Conservation (phyloP, 2,113 vertebrate genomes). For the Neoarius graeffei region DNA sequence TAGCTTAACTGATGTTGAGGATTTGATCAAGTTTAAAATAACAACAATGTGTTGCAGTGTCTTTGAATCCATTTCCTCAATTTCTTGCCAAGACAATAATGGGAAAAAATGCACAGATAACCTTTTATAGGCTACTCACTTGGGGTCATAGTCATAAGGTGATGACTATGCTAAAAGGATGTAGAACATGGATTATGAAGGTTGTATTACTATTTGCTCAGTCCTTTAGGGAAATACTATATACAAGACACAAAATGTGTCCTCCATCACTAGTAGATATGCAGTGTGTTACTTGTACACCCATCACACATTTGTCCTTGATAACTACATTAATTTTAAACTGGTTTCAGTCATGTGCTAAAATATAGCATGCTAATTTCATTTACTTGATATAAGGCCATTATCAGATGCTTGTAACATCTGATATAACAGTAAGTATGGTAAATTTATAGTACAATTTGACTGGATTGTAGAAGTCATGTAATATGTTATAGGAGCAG, state of each 20-base stretch:
- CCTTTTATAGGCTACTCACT: neutral
- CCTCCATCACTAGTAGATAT: neutral
- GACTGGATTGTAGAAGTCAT: neutral
- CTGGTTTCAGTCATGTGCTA: slow-evolving; percentile 12
- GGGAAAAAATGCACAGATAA: neutral
- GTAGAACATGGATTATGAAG: neutral
- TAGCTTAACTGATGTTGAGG: too few species aligned
- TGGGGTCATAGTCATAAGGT: neutral
- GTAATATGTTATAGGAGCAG: neutral
- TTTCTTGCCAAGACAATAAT: neutral
- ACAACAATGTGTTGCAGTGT: neutral
- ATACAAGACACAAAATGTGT: neutral
- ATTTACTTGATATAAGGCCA: slow-evolving; percentile 27
- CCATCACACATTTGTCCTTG: slow-evolving; percentile 13
- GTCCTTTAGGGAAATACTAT: neutral
- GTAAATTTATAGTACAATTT: slow-evolving; percentile 22
- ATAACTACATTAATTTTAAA: slow-evolving; percentile 15
- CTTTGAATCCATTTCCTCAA: neutral
- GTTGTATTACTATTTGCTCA: neutral
- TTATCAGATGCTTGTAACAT: neutral
- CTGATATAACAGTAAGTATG: neutral
- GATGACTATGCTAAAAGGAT: neutral
- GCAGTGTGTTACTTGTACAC: neutral
- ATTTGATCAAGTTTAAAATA: neutral
- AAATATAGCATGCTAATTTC: slow-evolving; percentile 30